phyloP scores from a whole-genome alignment of 2,888 invertebrate species.

The Stenurella melanura region DNA sequence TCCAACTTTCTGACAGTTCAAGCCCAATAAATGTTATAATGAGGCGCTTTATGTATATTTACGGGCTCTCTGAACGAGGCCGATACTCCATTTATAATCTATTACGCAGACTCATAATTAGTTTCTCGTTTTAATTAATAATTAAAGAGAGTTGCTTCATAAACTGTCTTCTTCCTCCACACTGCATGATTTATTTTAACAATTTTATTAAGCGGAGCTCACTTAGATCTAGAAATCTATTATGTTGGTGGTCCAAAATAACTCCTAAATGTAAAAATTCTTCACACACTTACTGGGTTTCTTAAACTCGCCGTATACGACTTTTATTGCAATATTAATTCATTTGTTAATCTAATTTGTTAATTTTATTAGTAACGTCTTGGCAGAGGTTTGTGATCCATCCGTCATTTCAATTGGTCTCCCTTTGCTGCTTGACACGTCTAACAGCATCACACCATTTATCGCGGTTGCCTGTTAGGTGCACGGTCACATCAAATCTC shows the following conservation, averaged over 20 bases:
- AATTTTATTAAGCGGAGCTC: conserved; percentile 38
- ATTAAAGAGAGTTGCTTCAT: conserved; percentile 69
- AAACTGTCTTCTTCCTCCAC: conserved; percentile 60
- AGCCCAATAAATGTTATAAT: conserved; percentile 71
- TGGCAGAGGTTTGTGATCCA: too few relatives aligned
- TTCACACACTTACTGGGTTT: not conserved
- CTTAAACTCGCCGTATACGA: too few relatives aligned
- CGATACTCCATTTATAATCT: conserved; percentile 70
- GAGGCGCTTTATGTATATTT: conserved; percentile 63
- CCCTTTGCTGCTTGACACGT: too few relatives aligned
- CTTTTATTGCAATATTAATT: too few relatives aligned
- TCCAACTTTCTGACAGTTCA: conserved; percentile 71
- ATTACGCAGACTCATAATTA: conserved; percentile 71
- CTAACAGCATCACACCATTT: too few relatives aligned
- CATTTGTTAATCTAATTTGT: too few relatives aligned
- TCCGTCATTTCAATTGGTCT: too few relatives aligned
- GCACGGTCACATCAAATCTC: too few relatives aligned
- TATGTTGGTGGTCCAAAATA: not conserved
- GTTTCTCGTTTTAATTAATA: conserved; percentile 73
- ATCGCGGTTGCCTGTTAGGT: too few relatives aligned
- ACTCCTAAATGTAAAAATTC: not conserved
- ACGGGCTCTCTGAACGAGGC: conserved; percentile 61
- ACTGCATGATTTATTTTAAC: conserved; percentile 44
- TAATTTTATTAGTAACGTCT: too few relatives aligned
- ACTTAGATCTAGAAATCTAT: not conserved